These are phyloP conservation scores for Buphagus erythrorhynchus DNA, from an alignment of 2,797 vertebrate species.

Conservation along the genomic window DNA sequence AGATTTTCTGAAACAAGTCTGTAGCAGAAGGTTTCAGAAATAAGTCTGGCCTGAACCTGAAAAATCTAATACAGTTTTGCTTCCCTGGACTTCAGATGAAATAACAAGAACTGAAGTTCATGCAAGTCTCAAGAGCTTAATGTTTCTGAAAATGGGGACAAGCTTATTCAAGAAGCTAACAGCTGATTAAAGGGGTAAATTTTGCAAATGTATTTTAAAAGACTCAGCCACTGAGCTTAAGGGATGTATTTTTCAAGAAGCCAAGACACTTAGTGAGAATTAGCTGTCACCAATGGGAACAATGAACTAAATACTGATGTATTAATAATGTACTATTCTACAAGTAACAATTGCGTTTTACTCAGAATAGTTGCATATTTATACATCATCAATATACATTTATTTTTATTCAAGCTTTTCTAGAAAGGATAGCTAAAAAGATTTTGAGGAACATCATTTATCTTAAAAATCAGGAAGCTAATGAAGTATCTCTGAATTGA, in stretches of 20 bases:
- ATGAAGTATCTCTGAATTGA: neutral
- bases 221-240: neutral
- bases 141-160: neutral
- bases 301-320: neutral
- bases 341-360: neutral
- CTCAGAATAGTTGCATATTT: constrained; percentile 39
- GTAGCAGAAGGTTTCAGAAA: neutral
- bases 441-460: neutral
- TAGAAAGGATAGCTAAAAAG: neutral
- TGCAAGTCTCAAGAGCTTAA: neutral
- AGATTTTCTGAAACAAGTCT: neutral
- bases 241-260: neutral
- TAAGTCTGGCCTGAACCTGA: neutral
- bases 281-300: neutral
- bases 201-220: neutral
- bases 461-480: constrained; percentile 6
- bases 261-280: neutral
- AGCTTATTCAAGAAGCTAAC: neutral
- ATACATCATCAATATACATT: neutral
- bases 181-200: neutral
- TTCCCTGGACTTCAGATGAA: constrained; percentile 1
- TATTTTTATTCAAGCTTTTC: neutral
- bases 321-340: constrained; percentile 41
- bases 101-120: neutral
- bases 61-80: neutral